Conservation (phyloP, 2,113 vertebrate species). For the Micronycteris hirsuta region DNA sequence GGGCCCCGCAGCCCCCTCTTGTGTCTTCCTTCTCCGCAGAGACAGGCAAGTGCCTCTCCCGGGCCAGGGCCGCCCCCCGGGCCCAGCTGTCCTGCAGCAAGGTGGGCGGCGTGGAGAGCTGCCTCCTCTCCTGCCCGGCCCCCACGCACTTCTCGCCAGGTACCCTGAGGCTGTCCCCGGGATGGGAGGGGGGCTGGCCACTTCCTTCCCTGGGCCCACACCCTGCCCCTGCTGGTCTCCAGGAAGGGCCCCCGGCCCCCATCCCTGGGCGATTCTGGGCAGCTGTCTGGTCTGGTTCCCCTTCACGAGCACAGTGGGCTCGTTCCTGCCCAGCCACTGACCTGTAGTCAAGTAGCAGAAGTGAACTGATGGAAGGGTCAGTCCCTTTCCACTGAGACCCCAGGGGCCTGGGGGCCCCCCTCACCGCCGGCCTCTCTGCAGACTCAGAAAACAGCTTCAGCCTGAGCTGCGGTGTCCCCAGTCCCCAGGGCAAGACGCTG, state of each 20-base stretch:
- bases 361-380: rapidly evolving
- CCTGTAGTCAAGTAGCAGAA: background rate
- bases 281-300: background rate
- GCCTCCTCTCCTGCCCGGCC: slow-evolving; percentile 90
- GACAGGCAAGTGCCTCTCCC: slow-evolving; percentile 88
- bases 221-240: background rate
- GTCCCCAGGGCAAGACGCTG: slow-evolving; percentile 84
- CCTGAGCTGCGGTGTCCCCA: slow-evolving; percentile 89
- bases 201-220: background rate
- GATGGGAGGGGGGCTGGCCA: background rate
- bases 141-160: slow-evolving; percentile 92
- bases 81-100: slow-evolving; percentile 91
- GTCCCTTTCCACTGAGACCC: background rate
- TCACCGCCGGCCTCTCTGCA: slow-evolving; percentile 65
- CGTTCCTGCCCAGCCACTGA: too few relatives aligned
- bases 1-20: background rate
- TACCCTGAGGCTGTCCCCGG: slow-evolving; percentile 49
- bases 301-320: background rate
- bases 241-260: background rate
- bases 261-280: background rate
- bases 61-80: slow-evolving; percentile 82
- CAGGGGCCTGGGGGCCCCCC: background rate
- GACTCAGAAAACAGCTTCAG: slow-evolving; percentile 94
- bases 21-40: slow-evolving; percentile 83
- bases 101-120: slow-evolving; percentile 88